Percentiles rank a stretch among this genome's conserved stretches.
Conservation (phyloP, 2,797 vertebrate species). For the Pantherophis alleghaniensis region DNA sequence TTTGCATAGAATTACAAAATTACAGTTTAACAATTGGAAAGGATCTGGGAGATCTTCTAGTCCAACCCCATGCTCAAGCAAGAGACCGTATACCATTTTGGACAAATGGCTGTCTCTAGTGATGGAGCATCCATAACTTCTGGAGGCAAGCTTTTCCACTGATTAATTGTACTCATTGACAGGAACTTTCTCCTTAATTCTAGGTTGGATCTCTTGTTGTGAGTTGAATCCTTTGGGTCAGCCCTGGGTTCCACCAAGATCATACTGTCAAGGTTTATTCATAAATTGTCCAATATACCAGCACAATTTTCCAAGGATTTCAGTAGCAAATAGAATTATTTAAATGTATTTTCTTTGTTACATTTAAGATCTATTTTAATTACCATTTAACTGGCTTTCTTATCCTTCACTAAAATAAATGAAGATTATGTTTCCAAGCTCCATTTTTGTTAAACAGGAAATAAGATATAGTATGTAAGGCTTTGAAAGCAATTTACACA, state of each 20-base stretch:
- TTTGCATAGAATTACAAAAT: neutral
- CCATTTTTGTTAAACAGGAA: neutral
- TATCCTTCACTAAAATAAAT: neutral
- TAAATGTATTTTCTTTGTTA: neutral
- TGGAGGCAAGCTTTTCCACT: too few species aligned
- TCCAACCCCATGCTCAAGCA: too few species aligned
- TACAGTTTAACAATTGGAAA: too few species aligned
- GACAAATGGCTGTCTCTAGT: too few species aligned
- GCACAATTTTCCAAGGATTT: neutral
- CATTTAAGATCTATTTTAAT: neutral
- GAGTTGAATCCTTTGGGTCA: neutral
- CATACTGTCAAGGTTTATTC: neutral
- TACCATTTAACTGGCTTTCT: neutral
- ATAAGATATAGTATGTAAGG: neutral
- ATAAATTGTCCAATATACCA: neutral
- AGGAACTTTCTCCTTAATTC: too few species aligned
- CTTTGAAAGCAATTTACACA: neutral
- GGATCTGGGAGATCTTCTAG: too few species aligned
- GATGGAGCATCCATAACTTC: too few species aligned
- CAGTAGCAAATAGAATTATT: neutral
- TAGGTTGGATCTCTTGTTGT: neutral
- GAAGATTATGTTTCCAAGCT: neutral
- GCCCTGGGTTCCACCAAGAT: neutral
- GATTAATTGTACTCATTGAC: too few species aligned
- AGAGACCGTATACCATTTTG: too few species aligned